Evolutionary conservation across 2,888 invertebrate species (phyloP).

Genomic region (Drosophila kanekoi): DNA sequence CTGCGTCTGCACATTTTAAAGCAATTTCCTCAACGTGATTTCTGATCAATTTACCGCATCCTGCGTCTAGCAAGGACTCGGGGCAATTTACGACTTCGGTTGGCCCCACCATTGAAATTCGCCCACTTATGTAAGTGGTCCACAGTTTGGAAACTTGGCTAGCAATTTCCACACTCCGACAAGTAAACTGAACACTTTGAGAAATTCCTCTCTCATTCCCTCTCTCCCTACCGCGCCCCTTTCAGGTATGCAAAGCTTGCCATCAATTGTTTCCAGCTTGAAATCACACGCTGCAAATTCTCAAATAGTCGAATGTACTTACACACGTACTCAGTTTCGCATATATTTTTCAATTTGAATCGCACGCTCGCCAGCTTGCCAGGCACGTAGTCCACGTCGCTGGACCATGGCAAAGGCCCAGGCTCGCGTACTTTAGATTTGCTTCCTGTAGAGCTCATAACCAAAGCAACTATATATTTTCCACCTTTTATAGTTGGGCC

Average conservation of each 20-base stretch:
- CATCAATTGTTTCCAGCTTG: constrained; percentile 49
- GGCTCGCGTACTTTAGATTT: neutral
- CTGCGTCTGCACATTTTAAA: constrained; percentile 58
- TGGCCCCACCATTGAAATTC: constrained; percentile 22
- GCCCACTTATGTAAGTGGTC: constrained; percentile 50
- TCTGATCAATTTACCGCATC: constrained; percentile 61
- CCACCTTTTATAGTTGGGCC: neutral
- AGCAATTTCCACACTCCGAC: constrained; percentile 32
- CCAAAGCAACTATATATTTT: neutral
- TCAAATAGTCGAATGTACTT: neutral
- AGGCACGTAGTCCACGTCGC: constrained; percentile 47
- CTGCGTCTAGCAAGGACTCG: constrained; percentile 26
- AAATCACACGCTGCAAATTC: constrained; percentile 19
- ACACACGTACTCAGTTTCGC: constrained; percentile 13
- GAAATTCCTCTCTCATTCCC: neutral
- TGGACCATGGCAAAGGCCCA: constrained; percentile 10
- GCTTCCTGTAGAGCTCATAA: neutral
- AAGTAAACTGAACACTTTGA: constrained; percentile 15
- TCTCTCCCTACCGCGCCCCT: too few relatives aligned
- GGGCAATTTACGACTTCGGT: constrained; percentile 34
- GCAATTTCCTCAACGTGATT: constrained; percentile 63
- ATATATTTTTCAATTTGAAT: constrained; percentile 48
- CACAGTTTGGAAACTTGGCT: constrained; percentile 27
- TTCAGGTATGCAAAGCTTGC: constrained; percentile 1
- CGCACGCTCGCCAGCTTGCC: constrained; percentile 15